Evolutionary conservation across 2,888 invertebrate species (phyloP), one percentile per base, ranked within the genome.

Genomic region (Dromius quadrimaculatus): DNA sequence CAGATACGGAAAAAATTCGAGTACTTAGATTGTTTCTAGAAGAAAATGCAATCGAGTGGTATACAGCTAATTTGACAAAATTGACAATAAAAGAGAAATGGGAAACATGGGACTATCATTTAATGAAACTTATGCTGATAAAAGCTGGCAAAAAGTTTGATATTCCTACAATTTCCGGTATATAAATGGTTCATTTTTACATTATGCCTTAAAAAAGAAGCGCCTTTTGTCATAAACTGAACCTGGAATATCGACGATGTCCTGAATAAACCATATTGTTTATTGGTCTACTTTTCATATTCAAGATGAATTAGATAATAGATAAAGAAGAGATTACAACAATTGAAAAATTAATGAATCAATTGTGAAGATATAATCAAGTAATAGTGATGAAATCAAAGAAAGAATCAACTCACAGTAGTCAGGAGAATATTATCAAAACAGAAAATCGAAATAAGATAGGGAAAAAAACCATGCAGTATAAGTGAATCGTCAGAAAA

Each of bases 151-250:
- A n/a, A 19, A 11, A 11, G 47, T 43, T 34, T 20, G 23, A 19
- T 70, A 63, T 47, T 61, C 62, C 9, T 43, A 63, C 32, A 41
- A 41, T 32, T 69, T 69, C 17, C 34, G 41, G 38, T 63, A 64
- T 71, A 34, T 47, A 71, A 38, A 34, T 32, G 63, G 63, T 9
- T 64, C 63, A 36, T 15, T 71, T 50, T 36, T 71, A 38, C 63
- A 71, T 50, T 64, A 71, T 22, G 64, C 63, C 9, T 28, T 71
- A 61, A 71, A 64, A 32, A 71, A 71, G 15, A 63, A 71, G 15
- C 50, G 57, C 5, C 45, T 71, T 17, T 22, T 71, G 32, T 38
- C 57, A 43, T 54, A 71, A 54, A 50, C 38, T 5, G 65, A 65
- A 23, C 22, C 43, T 23, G 36, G 43, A 34, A 71, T 71, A 17